Evolutionary conservation across 2,113 vertebrate genomes (phyloP), one percentile per base, ranked within the genome.

Genomic region (Ovibos moschatus): DNA sequence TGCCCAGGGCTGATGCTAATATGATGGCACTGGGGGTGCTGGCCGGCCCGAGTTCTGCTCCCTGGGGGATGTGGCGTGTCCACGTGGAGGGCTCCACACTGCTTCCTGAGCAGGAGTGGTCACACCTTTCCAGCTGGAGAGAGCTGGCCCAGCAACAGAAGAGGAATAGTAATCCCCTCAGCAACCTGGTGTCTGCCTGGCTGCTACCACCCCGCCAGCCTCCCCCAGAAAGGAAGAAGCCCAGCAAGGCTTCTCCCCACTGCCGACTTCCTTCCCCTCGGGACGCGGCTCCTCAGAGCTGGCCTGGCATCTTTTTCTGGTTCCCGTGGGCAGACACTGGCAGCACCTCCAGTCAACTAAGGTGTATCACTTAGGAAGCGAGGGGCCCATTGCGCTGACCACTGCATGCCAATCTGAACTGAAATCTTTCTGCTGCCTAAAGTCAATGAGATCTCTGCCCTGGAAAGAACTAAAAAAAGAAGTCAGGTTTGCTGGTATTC

Each of bases 11-110:
- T 50, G 55, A 71, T 7, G 30, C 81, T n/a, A 7, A 30, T 21
- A 1, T 8, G 4, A 43, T 2, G n/a, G n/a, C n/a, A 17, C 0
- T 0, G 0, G 10, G 15, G 87, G 55, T 8, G 12, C 51, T 11
- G 8, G 58, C 47, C 6, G 1, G 25, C 30, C 19, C 4, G 83
- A 74, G 64, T 27, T 16, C 51, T 91, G 8, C 15, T 28, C 45
- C 62, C 79, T 36, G 60, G 28, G 13, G 57, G 23, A 21, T 2
- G 36, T 43, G 36, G 1, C 17, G 1, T 93, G 81, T 51, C 36
- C 33, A 84, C 8, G 36, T 33, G 40, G 45, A 94, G 51, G 43
- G 23, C 57, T 36, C 45, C 28, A 17, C 0, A 14, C 79, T 55
- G 83, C 71, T 50, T 36, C 21, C 83, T 3, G 2, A 25, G 3